Conservation (phyloP, 2,113 vertebrate genomes). For the Himantopus leucocephalus region DNA sequence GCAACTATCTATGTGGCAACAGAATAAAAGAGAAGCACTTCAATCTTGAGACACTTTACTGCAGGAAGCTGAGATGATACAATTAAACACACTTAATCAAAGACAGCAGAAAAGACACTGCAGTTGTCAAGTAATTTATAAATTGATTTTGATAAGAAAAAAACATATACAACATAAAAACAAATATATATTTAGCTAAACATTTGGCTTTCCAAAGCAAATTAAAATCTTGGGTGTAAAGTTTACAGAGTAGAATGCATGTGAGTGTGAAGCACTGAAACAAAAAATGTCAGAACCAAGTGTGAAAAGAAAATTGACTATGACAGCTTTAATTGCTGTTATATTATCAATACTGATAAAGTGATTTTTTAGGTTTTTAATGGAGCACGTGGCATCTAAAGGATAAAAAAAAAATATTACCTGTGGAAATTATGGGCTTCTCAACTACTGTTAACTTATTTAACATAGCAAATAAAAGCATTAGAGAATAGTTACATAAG, state of each 20-base stretch:
- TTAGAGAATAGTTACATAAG: neutral
- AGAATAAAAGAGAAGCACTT: neutral
- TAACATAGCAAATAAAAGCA: neutral
- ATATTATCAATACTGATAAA: neutral
- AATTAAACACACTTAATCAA: neutral
- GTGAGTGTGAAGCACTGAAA: neutral
- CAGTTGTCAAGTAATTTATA: neutral
- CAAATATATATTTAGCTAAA: neutral
- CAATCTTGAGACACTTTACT: neutral
- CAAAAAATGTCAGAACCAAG: neutral
- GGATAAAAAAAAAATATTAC: neutral
- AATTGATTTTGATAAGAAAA: neutral
- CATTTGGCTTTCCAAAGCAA: neutral
- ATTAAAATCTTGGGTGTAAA: neutral
- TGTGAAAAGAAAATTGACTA: neutral
- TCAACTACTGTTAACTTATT: neutral
- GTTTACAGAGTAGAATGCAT: neutral
- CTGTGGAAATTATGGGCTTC: neutral
- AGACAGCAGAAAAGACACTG: neutral
- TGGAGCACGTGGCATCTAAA: neutral
- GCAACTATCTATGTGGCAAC: neutral
- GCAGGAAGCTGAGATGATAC: neutral
- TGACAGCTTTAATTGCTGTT: neutral
- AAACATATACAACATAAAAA: neutral
- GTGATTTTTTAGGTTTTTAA: neutral